phyloP scores from a whole-genome alignment of 2,797 vertebrate genomes.

The Brotula barbata region DNA sequence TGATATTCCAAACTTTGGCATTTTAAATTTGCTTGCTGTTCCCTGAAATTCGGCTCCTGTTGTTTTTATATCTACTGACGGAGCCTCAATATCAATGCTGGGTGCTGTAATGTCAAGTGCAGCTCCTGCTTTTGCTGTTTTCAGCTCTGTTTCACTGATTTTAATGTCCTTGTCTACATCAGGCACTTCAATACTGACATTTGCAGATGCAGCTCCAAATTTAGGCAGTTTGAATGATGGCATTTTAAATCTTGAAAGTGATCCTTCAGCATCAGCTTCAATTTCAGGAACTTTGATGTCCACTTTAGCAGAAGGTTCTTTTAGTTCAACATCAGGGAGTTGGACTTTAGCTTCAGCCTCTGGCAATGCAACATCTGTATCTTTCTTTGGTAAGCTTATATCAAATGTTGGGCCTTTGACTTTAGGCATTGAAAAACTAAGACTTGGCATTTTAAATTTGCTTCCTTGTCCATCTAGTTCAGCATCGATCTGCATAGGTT shows the following conservation, averaged over 20 bases:
- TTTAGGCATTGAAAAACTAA: slow-evolving; percentile 20
- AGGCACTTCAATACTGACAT: slow-evolving; percentile 3
- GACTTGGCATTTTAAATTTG: slow-evolving; percentile 9
- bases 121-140: background rate
- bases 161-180: slow-evolving; percentile 19
- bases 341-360: too few relatives aligned
- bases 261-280: background rate
- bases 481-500: background rate
- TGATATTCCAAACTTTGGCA: slow-evolving; percentile 65
- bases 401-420: slow-evolving; percentile 23
- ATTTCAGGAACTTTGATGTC: background rate
- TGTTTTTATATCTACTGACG: background rate
- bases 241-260: too few relatives aligned
- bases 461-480: slow-evolving; percentile 19
- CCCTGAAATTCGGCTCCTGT: slow-evolving; percentile 24
- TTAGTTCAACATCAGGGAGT: slow-evolving; percentile 7
- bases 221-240: too few relatives aligned
- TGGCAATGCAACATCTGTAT: too few relatives aligned
- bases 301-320: background rate
- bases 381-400: too few relatives aligned
- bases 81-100: background rate
- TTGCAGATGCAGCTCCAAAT: background rate
- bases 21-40: slow-evolving; percentile 66
- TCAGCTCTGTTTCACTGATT: background rate
- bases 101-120: background rate